Conservation (phyloP, 2,888 invertebrate species). For the Neuroscelio doddi region DNA sequence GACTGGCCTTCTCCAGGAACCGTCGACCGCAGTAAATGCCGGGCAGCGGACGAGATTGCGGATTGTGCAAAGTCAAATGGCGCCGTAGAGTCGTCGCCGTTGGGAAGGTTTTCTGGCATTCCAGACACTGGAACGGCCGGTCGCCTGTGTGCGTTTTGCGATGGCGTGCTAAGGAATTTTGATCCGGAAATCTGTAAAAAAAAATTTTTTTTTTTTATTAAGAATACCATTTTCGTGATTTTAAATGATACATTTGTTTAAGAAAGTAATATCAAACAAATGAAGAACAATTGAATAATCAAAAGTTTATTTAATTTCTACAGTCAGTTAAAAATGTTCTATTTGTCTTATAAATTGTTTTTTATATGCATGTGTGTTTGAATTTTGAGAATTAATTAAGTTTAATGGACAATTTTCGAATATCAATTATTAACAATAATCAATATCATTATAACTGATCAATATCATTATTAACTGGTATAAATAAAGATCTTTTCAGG, state of each 20-base stretch:
- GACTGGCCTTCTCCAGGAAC: constrained; percentile 69
- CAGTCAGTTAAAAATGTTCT: no score
- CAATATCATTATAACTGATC: no score
- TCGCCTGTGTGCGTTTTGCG: constrained; percentile 67
- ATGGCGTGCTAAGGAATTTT: constrained; percentile 68
- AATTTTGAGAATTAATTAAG: no score
- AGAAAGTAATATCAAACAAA: constrained; percentile 8
- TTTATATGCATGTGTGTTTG: no score
- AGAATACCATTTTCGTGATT: no score
- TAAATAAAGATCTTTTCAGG: no score
- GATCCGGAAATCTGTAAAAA: constrained; percentile 64
- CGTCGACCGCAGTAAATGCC: constrained; percentile 71
- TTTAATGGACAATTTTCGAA: no score
- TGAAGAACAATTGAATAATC: background rate
- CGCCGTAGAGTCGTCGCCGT: constrained; percentile 69
- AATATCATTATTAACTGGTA: no score
- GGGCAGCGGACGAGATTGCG: constrained; percentile 68
- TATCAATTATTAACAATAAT: no score
- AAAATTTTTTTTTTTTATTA: constrained; percentile 42
- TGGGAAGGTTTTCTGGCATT: constrained; percentile 71
- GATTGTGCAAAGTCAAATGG: constrained; percentile 71
- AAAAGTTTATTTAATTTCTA: no score
- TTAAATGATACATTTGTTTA: constrained; percentile 4
- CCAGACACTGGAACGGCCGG: constrained; percentile 68
- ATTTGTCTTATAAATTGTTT: no score